Evolutionary conservation across 92 coral and sea anemone genomes (phyloP), one percentile per base, ranked within the genome.

Genomic region (Diadumene lineata): DNA sequence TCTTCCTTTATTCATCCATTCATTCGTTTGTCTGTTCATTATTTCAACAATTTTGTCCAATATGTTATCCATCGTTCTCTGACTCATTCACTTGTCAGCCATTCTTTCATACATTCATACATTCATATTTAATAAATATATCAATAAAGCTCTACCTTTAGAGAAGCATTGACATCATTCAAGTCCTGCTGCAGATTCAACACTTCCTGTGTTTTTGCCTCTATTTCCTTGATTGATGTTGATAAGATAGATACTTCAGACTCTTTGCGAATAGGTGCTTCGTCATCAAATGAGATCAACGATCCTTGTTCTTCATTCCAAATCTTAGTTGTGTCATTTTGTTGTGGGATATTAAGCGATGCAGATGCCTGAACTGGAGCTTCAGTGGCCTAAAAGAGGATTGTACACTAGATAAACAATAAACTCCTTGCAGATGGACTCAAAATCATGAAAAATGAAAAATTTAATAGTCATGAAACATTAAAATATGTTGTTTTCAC

Each of bases 281-380:
- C 96, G 3, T 84, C 89, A 79, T 96, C 97, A 76, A 96, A 92
- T 7, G 99, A 96, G 38, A 91, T 26, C 31, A 91, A 60, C 0
- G 99, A 96, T 17, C 97, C 97, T 61, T 89, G 88, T 55, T 76
- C 64, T 66, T 91, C 94, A 81, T 87, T 88, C 94, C 92, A 86
- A 28, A 88, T 79, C 74, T 80, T 91, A 25, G 98, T 88, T 16
- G 97, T 81, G 38, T 81, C 82, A 7, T 64, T 56, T 27, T 68
- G 81, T 9, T 34, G 23, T 18, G 73, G 44, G 51, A 60, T 63
- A 17, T 43, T 24, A 0, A 60, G n/a, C 0, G 70, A 69, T 9
- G 58, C 58, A 60, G 66, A 43, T 43, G 70, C 79, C 30, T 74
- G 69, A 4, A 74, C 26, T 0, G 53, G 55, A 29, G 77, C 66